phyloP scores from a whole-genome alignment of 2,888 invertebrate genomes.

The Poecilus cupreus region DNA sequence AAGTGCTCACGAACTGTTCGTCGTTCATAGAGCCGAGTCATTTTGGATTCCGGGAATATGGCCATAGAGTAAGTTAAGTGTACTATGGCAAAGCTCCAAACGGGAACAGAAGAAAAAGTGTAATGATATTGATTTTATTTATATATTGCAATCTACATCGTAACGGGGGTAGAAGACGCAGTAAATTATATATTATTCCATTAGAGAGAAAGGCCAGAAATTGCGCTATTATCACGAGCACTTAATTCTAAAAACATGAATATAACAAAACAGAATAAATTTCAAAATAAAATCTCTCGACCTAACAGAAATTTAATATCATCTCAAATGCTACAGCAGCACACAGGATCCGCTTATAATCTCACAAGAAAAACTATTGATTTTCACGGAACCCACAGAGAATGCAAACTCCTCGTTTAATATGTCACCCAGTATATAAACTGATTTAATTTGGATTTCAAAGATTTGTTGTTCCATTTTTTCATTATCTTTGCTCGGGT shows the following conservation, averaged over 20 bases:
- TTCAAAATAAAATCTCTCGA: neutral
- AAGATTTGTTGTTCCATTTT: slow-evolving; percentile 13
- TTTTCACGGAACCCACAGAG: neutral
- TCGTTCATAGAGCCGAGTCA: neutral
- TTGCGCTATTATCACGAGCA: neutral
- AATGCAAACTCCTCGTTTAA: slow-evolving; percentile 4
- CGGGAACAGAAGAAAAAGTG: neutral
- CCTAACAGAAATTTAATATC: slow-evolving; percentile 4
- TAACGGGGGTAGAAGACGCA: neutral
- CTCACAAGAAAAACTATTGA: slow-evolving; percentile 19
- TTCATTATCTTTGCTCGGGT: neutral
- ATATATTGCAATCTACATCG: neutral
- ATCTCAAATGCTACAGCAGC: slow-evolving; percentile 12
- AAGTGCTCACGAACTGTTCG: neutral
- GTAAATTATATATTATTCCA: neutral
- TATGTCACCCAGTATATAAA: neutral
- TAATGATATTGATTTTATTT: neutral
- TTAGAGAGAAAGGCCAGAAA: neutral
- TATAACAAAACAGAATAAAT: neutral
- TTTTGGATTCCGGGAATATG: neutral
- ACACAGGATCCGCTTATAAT: slow-evolving; percentile 10
- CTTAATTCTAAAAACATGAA: neutral
- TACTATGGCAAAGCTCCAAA: neutral
- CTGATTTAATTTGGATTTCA: slow-evolving; percentile 9
- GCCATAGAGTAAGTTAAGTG: neutral